These are phyloP conservation scores for Pangasius sanitwongsei DNA, from an alignment of 2,797 vertebrate genomes.

Conservation along the genomic window DNA sequence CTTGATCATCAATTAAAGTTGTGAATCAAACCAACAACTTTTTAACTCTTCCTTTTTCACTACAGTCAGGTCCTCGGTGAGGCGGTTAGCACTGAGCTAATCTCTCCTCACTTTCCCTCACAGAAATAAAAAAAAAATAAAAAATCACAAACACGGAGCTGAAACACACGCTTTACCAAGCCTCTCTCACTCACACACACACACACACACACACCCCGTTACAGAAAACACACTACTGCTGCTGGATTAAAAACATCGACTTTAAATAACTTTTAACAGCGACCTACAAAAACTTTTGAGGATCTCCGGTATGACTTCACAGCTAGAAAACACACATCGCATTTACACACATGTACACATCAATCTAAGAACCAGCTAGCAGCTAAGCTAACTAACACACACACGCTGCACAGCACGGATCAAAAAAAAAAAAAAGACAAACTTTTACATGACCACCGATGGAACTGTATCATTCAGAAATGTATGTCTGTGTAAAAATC, in stretches of 20 bases:
- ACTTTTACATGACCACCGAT: neutral
- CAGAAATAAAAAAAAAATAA: neutral
- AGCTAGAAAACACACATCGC: slow-evolving; percentile 16
- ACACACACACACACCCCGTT: neutral
- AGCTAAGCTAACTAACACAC: slow-evolving; percentile 17
- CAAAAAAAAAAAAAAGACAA: no score
- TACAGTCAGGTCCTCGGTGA: neutral
- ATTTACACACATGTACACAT: slow-evolving; percentile 29
- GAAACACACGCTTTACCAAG: neutral
- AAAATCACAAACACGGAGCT: neutral
- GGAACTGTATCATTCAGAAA: neutral
- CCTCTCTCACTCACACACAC: neutral
- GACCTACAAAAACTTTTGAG: neutral
- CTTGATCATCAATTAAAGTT: neutral
- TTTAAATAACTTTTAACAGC: neutral
- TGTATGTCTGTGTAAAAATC: neutral
- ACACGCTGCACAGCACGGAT: neutral
- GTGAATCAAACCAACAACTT: neutral
- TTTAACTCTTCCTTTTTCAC: neutral
- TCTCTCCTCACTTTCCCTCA: neutral
- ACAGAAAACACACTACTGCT: neutral
- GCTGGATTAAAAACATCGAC: neutral
- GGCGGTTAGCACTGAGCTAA: slow-evolving; percentile 13
- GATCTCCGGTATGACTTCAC: neutral
- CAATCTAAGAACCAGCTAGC: slow-evolving; percentile 20